Evolutionary conservation across 2,888 invertebrate species (phyloP), one percentile per base, ranked within the genome.

Genomic region (Cryptocephalus primarius): DNA sequence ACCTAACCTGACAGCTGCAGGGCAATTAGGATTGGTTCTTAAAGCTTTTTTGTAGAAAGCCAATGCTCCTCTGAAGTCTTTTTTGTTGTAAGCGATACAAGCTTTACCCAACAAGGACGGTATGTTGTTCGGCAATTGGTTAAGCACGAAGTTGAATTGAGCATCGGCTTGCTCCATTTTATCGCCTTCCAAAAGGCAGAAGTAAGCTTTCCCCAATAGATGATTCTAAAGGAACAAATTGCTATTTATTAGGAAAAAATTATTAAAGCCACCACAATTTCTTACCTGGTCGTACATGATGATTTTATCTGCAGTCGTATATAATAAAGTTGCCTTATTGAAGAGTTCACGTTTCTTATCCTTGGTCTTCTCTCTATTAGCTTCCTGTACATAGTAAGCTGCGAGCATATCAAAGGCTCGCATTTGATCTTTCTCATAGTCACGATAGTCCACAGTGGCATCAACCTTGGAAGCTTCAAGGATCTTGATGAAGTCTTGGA

Each of bases 111-210:
- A 77, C 47, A 97, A 72, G 1, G 99, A 95, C 0, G 97, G 96
- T 52, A 99, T 96, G 73, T 95, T 96, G 60, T 90, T 93, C 2
- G 89, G 89, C 0, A 88, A 88, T 63, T 93, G 90, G 70, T 96
- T 95, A 33, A 99, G 73, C 0, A 99, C 97, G 70, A 99, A 99
- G 73, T 99, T 97, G 67, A 99, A 99, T 69, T 99, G 99, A 1
- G 96, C 93, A 77, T 99, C 97, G 0, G 99, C 99, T 72, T 99
- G 97, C 53, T 99, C 97, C 91, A 97, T 93, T 76, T 97, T 97
- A 64, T 97, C 96, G 1, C 96, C 96, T 75, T 99, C 99, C 33
- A 97, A 76, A 8, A 99, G 77, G 63, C 96, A 99, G 69, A 97
- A 99, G 69, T 96, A 99, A 3, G 99, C 99, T 61, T 97, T 77